phyloP scores from a whole-genome alignment of 2,797 vertebrate genomes.

The Sebastes dallii region DNA sequence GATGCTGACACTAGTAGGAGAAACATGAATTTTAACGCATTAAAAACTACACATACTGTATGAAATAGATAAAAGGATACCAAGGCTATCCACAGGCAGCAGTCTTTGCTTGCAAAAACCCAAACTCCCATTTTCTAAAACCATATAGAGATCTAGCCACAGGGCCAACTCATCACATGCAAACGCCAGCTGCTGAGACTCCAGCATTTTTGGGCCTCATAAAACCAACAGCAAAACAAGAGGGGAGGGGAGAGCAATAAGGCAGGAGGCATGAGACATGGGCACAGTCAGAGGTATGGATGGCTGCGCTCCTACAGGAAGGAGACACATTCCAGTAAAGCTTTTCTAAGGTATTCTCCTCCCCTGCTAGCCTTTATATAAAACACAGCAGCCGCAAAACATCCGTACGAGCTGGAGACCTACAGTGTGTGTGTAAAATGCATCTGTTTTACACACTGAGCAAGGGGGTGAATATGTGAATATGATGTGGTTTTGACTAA shows the following conservation, averaged over 20 bases:
- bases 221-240: conserved; percentile 79
- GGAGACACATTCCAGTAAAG: conserved; percentile 65
- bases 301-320: conserved; percentile 64
- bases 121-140: conserved; percentile 17
- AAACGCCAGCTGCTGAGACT: conserved; percentile 65
- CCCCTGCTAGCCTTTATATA: conserved; percentile 46
- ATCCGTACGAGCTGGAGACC: conserved; percentile 30
- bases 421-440: conserved; percentile 21
- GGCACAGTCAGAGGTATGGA: conserved; percentile 67
- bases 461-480: conserved; percentile 5
- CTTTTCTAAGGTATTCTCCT: conserved; percentile 47
- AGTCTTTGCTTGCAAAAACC: conserved; percentile 15
- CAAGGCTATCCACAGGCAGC: conserved; percentile 6
- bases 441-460: conserved; percentile 7
- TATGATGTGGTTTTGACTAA: conserved; percentile 17
- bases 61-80: conserved; percentile 4
- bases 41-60: conserved; percentile 1
- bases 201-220: conserved; percentile 69
- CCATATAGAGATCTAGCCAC: conserved; percentile 29
- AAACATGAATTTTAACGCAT: background rate
- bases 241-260: conserved; percentile 46
- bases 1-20: background rate
- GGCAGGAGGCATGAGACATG: conserved; percentile 54
- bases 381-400: conserved; percentile 47
- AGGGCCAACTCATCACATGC: conserved; percentile 63